phyloP scores from a whole-genome alignment of 1,140 invertebrate species.

The Cephus cinctus region DNA sequence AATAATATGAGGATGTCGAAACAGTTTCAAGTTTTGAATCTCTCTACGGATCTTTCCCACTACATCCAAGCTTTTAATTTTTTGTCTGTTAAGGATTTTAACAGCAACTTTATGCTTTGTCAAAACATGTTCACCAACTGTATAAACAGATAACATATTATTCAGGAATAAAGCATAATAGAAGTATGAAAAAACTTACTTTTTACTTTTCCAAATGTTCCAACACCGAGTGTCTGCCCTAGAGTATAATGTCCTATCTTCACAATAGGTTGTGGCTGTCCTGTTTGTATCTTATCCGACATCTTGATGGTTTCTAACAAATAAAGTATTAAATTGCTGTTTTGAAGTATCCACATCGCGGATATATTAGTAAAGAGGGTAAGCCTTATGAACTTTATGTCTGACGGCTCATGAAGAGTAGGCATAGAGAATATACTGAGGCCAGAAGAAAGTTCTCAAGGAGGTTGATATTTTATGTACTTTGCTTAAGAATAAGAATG shows the following conservation, averaged over 20 bases:
- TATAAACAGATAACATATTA: slow-evolving; percentile 30
- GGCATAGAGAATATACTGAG: too few relatives aligned
- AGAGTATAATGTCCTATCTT: slow-evolving; percentile 93
- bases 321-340: too few relatives aligned
- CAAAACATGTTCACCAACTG: slow-evolving; percentile 94
- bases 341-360: too few relatives aligned
- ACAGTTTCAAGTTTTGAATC: slow-evolving; percentile 98
- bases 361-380: too few relatives aligned
- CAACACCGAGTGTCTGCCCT: slow-evolving; percentile 86
- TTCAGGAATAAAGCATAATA: slow-evolving; percentile 17
- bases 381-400: too few relatives aligned
- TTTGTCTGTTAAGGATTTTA: slow-evolving; percentile 97
- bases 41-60: slow-evolving; percentile 98
- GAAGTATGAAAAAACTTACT: slow-evolving; percentile 54
- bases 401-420: too few relatives aligned
- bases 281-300: slow-evolving; percentile 60
- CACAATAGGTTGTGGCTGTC: slow-evolving; percentile 73
- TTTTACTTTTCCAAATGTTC: slow-evolving; percentile 96
- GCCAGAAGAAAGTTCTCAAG: too few relatives aligned
- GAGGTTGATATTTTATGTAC: too few relatives aligned
- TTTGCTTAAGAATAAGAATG: too few relatives aligned
- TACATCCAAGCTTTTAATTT: slow-evolving; percentile 98
- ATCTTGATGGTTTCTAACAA: slow-evolving; percentile 43
- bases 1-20: slow-evolving; percentile 99
- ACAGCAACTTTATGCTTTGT: slow-evolving; percentile 99